Percentiles rank a stretch among this genome's conserved stretches.
These are phyloP conservation scores for Liolophura sinensis DNA, from an alignment of 1,140 invertebrate genomes.

Conservation along the genomic window DNA sequence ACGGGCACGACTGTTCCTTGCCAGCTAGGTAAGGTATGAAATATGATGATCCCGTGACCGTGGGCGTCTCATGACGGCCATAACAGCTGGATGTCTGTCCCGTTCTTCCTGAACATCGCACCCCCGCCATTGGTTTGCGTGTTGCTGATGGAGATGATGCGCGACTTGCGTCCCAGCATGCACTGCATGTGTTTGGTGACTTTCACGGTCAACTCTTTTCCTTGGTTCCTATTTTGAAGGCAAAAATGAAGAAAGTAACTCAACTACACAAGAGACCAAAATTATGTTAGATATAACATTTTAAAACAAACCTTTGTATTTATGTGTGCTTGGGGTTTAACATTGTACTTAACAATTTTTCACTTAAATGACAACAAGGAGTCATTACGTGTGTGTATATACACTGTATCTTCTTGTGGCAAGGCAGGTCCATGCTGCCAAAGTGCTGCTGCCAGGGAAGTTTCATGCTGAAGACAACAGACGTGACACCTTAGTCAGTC, in stretches of 20 bases:
- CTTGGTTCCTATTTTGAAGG: conserved; percentile 62
- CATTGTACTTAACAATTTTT: too few relatives aligned
- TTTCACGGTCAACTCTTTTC: conserved; percentile 69
- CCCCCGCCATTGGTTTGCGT: conserved; percentile 61
- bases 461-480: too few relatives aligned
- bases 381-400: too few relatives aligned
- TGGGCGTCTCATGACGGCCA: conserved; percentile 47
- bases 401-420: too few relatives aligned
- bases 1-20: too few relatives aligned
- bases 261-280: conserved; percentile 8
- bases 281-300: not conserved
- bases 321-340: conserved; percentile 18
- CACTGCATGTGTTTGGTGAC: conserved; percentile 69
- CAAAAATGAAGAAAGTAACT: conserved; percentile 9
- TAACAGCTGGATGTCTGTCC: conserved; percentile 44
- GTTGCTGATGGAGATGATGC: conserved; percentile 66
- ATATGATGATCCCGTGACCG: too few relatives aligned
- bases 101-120: conserved; percentile 67
- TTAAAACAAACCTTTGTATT: not conserved
- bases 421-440: too few relatives aligned
- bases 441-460: too few relatives aligned
- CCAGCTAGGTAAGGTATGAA: too few relatives aligned
- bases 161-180: conserved; percentile 74
- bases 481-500: too few relatives aligned
- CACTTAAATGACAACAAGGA: too few relatives aligned